Conservation (phyloP, 2,888 invertebrate genomes). For the Eremobia ochroleuca region DNA sequence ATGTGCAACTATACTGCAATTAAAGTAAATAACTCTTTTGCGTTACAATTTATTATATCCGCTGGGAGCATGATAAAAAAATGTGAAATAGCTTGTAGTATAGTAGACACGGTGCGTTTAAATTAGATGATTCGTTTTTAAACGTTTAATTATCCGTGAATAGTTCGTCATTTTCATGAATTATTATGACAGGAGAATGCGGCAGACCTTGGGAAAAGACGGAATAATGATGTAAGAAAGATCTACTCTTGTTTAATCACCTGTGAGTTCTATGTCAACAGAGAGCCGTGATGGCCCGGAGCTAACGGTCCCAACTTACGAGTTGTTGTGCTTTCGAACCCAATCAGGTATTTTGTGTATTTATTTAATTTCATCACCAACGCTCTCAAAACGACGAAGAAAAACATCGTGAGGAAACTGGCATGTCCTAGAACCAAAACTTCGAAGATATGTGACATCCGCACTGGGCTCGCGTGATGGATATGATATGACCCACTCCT, state of each 20-base stretch:
- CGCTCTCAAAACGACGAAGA: no score
- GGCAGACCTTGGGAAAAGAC: constrained; percentile 2
- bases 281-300: no score
- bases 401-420: no score
- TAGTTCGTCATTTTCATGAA: constrained; percentile 5
- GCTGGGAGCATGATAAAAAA: background rate
- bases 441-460: no score
- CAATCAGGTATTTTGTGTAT: no score
- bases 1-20: constrained; percentile 32
- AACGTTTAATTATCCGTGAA: constrained; percentile 46
- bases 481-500: no score
- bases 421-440: no score
- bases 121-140: constrained; percentile 33
- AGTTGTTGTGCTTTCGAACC: no score
- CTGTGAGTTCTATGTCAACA: background rate
- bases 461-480: no score
- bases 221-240: background rate
- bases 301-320: no score
- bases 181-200: constrained; percentile 22
- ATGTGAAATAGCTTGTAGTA: constrained; percentile 18
- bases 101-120: constrained; percentile 3
- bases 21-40: constrained; percentile 42
- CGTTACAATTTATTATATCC: constrained; percentile 51
- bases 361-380: no score
- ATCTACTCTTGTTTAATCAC: background rate